A percentile compares a stretch with the other conserved stretches of the same genome.
These are phyloP conservation scores for Ochropleura plecta DNA, from an alignment of 2,888 invertebrate genomes.

Conservation along the genomic window DNA sequence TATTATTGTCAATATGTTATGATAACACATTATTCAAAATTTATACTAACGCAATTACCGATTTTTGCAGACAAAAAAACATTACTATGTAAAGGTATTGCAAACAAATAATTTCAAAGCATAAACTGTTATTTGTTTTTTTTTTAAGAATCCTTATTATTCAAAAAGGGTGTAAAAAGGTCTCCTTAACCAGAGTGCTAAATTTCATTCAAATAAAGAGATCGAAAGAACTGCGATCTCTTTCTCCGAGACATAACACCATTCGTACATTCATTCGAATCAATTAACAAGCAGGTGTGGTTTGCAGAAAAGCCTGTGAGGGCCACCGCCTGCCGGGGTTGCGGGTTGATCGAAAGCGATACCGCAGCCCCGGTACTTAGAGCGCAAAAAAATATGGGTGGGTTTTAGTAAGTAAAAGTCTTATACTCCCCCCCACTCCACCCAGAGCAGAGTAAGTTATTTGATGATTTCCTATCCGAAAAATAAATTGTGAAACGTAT, in stretches of 20 bases:
- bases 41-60: conserved; percentile 32
- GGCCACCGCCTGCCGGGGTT: too few species aligned
- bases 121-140: conserved; percentile 12
- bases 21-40: conserved; percentile 16
- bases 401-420: too few species aligned
- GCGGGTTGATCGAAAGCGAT: too few species aligned
- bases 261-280: conserved; percentile 26
- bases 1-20: conserved; percentile 8
- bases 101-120: conserved; percentile 16
- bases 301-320: background rate
- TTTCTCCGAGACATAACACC: conserved; percentile 31
- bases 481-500: too few species aligned
- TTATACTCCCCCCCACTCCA: too few species aligned
- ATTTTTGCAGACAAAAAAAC: conserved; percentile 15
- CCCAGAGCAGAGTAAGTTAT: too few species aligned
- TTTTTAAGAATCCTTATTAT: conserved; percentile 1
- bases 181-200: conserved; percentile 22
- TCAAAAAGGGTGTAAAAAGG: conserved; percentile 11
- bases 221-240: conserved; percentile 9
- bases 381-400: too few species aligned
- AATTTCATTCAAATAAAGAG: conserved; percentile 32
- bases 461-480: too few species aligned
- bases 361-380: too few species aligned
- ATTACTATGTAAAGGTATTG: background rate
- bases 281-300: conserved; percentile 28